Evolutionary conservation across 2,888 invertebrate species (phyloP), one percentile per base, ranked within the genome.

Genomic region (Chironomus tentans): DNA sequence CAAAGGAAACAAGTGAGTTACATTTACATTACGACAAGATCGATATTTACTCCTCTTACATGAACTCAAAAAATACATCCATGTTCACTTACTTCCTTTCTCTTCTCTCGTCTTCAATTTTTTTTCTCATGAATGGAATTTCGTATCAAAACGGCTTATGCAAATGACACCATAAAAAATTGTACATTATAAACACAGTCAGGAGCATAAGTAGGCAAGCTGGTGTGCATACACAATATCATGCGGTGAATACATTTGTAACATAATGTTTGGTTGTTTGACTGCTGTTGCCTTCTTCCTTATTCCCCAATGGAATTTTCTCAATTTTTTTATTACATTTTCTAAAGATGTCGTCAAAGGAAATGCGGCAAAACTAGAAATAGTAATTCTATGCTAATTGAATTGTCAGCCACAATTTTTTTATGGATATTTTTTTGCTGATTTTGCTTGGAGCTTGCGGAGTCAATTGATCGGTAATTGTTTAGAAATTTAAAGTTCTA

Each of bases 211-310:
- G 70, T 70, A 70, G 38, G 70, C 70, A 47, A 48, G 70, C 48
- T 65, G 65, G 65, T 70, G 21, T 70, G 70, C 70, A 70, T 70
- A 70, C 18, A 69, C 48, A 70, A 71, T 56, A 22, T 71, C 71
- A 71, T 71, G 71, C 56, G 71, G 71, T 71, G 71, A 71, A 71
- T 56, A 71, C 50, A 71, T 71, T 71, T 71, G 70, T 70, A 70
- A 12, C 70, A 48, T 70, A 21, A 70, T 47, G 70, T 70, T 48
- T 22, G 15, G 47, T 21, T 24, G 24, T 12, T 65, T 65, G 15
- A 21, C 62, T 21, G 21, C 21, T 21, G 22, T 21, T 24, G 65
- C 2, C 18, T 24, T 24, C 13, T 65, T 65, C 21, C 21, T 24
- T 24, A 24, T 65, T 65, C 22, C 18, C 21, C 10, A 65, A 65